Evolutionary conservation across 2,888 invertebrate species (phyloP).

Genomic region (Leucozona laternaria): DNA sequence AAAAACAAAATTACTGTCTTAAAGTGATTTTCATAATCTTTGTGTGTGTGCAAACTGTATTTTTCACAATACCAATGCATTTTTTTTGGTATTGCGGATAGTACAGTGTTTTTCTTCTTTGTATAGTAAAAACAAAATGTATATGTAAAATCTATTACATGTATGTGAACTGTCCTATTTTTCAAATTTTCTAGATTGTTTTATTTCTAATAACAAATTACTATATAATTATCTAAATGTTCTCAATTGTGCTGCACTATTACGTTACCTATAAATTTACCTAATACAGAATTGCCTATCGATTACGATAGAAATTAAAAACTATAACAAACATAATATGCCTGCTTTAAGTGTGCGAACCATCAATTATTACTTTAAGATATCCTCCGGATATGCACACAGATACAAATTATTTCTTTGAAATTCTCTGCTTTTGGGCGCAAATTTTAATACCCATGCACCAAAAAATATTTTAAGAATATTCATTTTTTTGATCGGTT

Average conservation of each 20-base stretch:
- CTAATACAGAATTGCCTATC: conserved; percentile 83
- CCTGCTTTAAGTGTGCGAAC: conserved; percentile 60
- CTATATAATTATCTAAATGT: conserved; percentile 42
- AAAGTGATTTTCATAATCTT: conserved; percentile 34
- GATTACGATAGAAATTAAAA: conserved; percentile 78
- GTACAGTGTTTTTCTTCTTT: conserved; percentile 47
- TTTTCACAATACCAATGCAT: conserved; percentile 50
- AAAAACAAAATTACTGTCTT: conserved; percentile 52
- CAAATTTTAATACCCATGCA: conserved; percentile 70
- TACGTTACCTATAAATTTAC: conserved; percentile 78
- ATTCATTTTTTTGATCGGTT: not conserved
- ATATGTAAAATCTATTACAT: conserved; percentile 31
- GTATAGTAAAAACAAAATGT: conserved; percentile 38
- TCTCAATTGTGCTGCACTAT: conserved; percentile 67
- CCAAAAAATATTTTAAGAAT: not conserved
- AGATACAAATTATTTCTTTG: conserved; percentile 53
- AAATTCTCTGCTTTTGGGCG: conserved; percentile 76
- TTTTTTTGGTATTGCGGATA: conserved; percentile 45
- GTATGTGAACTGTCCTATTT: conserved; percentile 33
- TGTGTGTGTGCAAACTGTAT: conserved; percentile 58
- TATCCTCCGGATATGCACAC: conserved; percentile 58
- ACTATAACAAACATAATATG: conserved; percentile 23
- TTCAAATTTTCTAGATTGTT: conserved; percentile 46
- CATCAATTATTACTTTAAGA: conserved; percentile 26
- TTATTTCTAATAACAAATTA: conserved; percentile 18